A percentile compares a stretch with the other conserved stretches of the same genome.
Evolutionary conservation across 2,113 vertebrate genomes (phyloP).

Genomic region (Motacilla tschutschensis): DNA sequence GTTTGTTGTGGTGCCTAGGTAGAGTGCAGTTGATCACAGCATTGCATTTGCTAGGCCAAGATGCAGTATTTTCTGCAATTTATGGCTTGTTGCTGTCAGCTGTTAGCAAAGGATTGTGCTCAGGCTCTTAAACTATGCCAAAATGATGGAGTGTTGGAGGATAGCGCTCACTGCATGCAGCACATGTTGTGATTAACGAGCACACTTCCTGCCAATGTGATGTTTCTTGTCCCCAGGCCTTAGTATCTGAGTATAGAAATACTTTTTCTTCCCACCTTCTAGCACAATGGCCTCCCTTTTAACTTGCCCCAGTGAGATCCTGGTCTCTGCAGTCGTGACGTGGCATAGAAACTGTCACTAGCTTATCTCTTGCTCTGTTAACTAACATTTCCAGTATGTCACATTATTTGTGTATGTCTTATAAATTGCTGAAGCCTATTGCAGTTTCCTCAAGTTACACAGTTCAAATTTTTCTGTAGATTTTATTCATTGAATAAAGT

Average conservation of each 20-base stretch:
- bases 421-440: background rate
- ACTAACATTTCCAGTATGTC: background rate
- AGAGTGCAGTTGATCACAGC: background rate
- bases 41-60: conserved; percentile 3
- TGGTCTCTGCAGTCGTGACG: background rate
- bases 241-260: background rate
- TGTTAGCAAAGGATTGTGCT: background rate
- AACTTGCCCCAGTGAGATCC: background rate
- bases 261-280: background rate
- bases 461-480: background rate
- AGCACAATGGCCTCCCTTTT: background rate
- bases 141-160: background rate
- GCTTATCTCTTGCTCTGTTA: background rate
- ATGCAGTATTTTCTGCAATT: conserved; percentile 25
- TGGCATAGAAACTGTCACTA: background rate
- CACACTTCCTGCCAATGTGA: fast-evolving
- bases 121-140: conserved; percentile 14
- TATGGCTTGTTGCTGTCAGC: conserved; percentile 39
- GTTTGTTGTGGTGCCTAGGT: conserved; percentile 10
- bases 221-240: background rate
- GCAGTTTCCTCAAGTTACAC: background rate
- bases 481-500: background rate
- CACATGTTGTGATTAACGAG: background rate
- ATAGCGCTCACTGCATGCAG: background rate
- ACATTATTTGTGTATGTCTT: background rate